Evolutionary conservation across 1,140 invertebrate genomes (phyloP).

Genomic region (Bombus terrestris): DNA sequence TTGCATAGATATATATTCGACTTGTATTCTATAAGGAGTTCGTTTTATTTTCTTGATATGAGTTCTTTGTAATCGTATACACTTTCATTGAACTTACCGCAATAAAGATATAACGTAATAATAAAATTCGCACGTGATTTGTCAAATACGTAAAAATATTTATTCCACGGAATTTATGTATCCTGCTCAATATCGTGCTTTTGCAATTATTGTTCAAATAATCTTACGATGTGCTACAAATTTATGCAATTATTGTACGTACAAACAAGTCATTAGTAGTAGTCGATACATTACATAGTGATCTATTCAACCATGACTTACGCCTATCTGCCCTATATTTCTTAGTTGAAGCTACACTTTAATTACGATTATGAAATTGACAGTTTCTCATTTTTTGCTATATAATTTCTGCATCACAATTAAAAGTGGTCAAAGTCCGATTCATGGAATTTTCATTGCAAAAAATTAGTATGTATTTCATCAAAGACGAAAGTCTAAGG

Average conservation of each 20-base stretch:
- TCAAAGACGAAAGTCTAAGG: not conserved
- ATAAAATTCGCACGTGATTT: not conserved
- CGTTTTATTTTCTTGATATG: not conserved
- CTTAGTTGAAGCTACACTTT: not conserved
- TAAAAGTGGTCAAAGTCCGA: not conserved
- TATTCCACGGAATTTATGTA: not conserved
- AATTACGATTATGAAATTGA: not conserved
- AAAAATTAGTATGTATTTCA: not conserved
- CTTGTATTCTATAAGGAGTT: not conserved
- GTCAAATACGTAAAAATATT: not conserved
- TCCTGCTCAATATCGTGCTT: not conserved
- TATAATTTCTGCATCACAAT: not conserved
- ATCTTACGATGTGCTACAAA: not conserved
- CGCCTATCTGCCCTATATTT: not conserved
- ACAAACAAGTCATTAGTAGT: not conserved
- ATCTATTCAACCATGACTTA: not conserved
- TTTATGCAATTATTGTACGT: not conserved
- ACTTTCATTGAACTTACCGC: not conserved
- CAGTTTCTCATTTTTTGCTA: not conserved
- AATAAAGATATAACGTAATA: too few relatives aligned
- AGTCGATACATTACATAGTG: not conserved
- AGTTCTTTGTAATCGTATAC: too few relatives aligned
- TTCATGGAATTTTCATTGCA: not conserved
- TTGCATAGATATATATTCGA: too few relatives aligned
- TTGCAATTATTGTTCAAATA: not conserved